Percentiles rank a stretch among this genome's conserved stretches.
Conservation (phyloP, 2,797 vertebrate genomes). For the Diplodus puntazzo region DNA sequence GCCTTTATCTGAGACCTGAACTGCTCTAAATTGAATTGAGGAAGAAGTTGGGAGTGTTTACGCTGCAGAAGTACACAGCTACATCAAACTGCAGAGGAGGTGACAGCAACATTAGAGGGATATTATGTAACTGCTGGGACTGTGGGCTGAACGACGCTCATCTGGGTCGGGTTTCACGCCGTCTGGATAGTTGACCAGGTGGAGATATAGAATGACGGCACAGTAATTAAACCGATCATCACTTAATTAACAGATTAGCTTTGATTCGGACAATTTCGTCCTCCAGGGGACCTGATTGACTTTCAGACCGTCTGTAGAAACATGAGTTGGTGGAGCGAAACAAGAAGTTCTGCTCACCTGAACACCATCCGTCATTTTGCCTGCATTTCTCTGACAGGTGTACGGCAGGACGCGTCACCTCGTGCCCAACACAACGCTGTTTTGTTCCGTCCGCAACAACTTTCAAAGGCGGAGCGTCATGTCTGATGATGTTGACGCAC, state of each 20-base stretch:
- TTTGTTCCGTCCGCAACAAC: too few species aligned
- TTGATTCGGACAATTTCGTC: too few species aligned
- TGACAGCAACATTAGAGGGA: slow-evolving; percentile 11
- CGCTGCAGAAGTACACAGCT: slow-evolving; percentile 15
- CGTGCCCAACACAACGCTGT: too few species aligned
- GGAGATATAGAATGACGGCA: too few species aligned
- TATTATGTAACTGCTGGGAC: slow-evolving; percentile 11
- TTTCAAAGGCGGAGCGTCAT: too few species aligned
- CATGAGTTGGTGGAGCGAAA: not conserved
- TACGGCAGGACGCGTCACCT: too few species aligned
- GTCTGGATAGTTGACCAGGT: slow-evolving; percentile 1
- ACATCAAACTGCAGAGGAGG: slow-evolving; percentile 22
- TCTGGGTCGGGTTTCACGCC: not conserved
- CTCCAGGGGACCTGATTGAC: not conserved
- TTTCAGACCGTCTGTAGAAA: not conserved
- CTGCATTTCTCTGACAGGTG: too few species aligned
- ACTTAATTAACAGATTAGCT: not conserved
- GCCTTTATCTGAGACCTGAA: slow-evolving; percentile 31
- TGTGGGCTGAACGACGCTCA: not conserved
- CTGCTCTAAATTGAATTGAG: not conserved
- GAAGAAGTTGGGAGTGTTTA: slow-evolving; percentile 24
- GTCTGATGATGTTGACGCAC: too few species aligned
- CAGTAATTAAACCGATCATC: not conserved
- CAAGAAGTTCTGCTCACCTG: too few species aligned
- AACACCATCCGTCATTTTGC: too few species aligned